phyloP scores from a whole-genome alignment of 2,113 vertebrate species.

The Myotis davidii region DNA sequence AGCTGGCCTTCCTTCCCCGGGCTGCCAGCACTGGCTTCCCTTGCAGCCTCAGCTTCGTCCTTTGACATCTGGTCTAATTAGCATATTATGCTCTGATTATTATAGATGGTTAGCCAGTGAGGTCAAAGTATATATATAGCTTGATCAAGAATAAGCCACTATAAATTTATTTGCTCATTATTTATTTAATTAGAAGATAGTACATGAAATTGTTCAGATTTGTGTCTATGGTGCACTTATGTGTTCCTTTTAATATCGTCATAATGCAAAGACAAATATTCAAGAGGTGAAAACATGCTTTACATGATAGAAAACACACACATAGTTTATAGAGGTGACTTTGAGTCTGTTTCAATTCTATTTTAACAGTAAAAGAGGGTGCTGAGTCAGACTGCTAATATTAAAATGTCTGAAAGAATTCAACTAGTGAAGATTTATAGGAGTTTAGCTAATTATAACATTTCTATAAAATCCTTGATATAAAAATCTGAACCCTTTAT shows the following conservation, averaged over 20 bases:
- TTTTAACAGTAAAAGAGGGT: conserved; percentile 17
- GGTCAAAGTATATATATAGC: background rate
- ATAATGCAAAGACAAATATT: conserved; percentile 32
- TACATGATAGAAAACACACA: background rate
- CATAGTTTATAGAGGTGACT: background rate
- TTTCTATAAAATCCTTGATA: background rate
- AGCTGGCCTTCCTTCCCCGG: too few species aligned
- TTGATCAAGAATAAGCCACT: conserved; percentile 20
- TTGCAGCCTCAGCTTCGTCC: too few species aligned
- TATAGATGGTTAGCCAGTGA: background rate
- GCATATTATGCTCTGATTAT: too few species aligned
- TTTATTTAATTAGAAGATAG: conserved; percentile 31
- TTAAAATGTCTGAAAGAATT: conserved; percentile 33
- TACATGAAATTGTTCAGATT: background rate
- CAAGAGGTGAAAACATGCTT: background rate
- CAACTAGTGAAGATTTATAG: background rate
- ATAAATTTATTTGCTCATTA: background rate
- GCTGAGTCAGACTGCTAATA: background rate
- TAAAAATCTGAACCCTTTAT: background rate
- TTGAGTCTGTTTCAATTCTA: conserved; percentile 13
- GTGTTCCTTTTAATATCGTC: background rate
- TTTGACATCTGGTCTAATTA: too few species aligned
- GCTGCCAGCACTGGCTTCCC: too few species aligned
- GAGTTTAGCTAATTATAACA: conserved; percentile 1
- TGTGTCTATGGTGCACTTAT: background rate